Base-by-base conservation (phyloP, 2,113 vertebrate species). In the Psittacara wagleri region DNA sequence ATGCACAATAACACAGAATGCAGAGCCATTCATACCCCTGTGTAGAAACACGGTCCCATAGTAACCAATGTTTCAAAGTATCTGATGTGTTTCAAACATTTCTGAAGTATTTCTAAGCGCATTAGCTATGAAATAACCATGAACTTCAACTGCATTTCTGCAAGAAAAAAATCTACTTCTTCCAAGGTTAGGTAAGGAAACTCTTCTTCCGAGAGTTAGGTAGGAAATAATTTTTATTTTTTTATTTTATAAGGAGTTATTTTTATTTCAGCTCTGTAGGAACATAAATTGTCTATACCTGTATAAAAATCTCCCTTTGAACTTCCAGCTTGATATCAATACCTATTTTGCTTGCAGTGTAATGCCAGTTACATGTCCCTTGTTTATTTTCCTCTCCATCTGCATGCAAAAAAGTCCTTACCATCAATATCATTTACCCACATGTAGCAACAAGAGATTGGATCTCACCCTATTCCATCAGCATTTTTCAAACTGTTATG, bases 401-500 rank as follows among this genome's bases (percentile, higher is more conserved):
- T 74, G 46, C 54, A 77, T 69, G 49, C 28, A 87, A 69, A 95
- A 61, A 63, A 51, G 6, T 66, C n/a, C 11, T 85, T 89, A 24
- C n/a, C 79, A 52, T 85, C 62, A 73, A 31, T 89, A 85, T 76
- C 44, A 28, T n/a, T 90, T 91, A 54, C 25, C 3, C 23, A 31
- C 14, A 76, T 13, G 24, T 43, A 89, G 22, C n/a, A 67, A 67
- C 74, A 79, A 91, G 31, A 80, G 84, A 83, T 25, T 63, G 52
- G 48, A 66, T 84, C 75, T 91, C 37, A 69, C 13, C 9, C n/a
- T 23, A 44, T 83, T 91, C 39, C 52, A 54, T 72, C 7, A 85
- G 29, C 28, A 69, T 90, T 89, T 97, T 91, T 91, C 86, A 95
- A 87, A 57, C 41, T 70, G 31, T 35, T 88, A 49, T 41, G 70